These are phyloP conservation scores for Dasypus novemcinctus DNA, from an alignment of 2,113 vertebrate genomes.

Conservation along the genomic window DNA sequence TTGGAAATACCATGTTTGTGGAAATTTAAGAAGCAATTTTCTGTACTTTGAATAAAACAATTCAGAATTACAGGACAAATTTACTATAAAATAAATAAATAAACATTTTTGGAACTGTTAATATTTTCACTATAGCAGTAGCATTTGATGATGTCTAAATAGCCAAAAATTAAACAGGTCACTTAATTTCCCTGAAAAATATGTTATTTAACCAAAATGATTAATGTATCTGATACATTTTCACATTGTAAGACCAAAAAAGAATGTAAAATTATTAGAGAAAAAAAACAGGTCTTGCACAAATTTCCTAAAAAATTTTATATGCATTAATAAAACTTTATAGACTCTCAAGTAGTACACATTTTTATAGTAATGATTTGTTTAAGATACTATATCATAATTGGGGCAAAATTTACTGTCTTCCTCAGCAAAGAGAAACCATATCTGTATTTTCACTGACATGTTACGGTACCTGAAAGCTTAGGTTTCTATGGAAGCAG, in stretches of 20 bases:
- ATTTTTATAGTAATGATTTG: not conserved
- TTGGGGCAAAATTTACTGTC: not conserved
- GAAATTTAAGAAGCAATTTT: not conserved
- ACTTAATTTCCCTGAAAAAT: not conserved
- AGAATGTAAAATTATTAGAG: not conserved
- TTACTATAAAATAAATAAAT: not conserved
- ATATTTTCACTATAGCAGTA: not conserved
- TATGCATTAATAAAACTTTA: not conserved
- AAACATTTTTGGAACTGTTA: not conserved
- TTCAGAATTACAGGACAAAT: not conserved
- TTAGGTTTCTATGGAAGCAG: slow-evolving; percentile 31
- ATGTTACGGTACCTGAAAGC: slow-evolving; percentile 28
- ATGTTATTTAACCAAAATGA: not conserved
- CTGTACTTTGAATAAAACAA: not conserved
- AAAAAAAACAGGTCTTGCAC: not conserved
- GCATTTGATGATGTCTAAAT: not conserved
- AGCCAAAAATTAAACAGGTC: not conserved
- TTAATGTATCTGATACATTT: not conserved
- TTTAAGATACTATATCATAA: not conserved
- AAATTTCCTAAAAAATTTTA: not conserved
- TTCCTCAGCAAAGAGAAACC: slow-evolving; percentile 3
- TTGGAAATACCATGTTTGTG: not conserved
- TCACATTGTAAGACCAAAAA: not conserved
- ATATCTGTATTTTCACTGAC: slow-evolving; percentile 15
- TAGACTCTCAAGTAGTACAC: not conserved